Evolutionary conservation across 2,113 vertebrate species (phyloP), one percentile per base, ranked within the genome.

Genomic region (Anguilla japonica): DNA sequence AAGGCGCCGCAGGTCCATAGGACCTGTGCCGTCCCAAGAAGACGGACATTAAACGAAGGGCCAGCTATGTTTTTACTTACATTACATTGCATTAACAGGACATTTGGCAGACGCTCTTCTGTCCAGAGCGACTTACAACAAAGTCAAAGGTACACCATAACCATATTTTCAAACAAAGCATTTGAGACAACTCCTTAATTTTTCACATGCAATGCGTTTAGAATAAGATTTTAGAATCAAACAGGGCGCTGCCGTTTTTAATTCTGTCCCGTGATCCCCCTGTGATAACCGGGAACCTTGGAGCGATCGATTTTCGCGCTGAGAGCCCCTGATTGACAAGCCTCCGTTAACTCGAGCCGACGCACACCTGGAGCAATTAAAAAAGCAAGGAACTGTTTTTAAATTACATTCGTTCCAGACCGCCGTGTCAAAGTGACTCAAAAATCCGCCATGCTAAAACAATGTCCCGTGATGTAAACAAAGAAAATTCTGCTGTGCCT

Each of bases 301-400:
- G 60, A 83, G 50, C 56, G 20, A 86, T 87, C 83, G 53, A 85
- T 84, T 86, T 84, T 86, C 43, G 50, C 5, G 82, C 41, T 40
- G 9, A 34, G 41, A 88, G 43, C 41, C 0, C 79, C 71, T 80
- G 87, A 43, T 81, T 87, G 89, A 87, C 43, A 60, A 75, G 63
- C 63, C 46, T 53, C 15, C 82, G 40, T 88, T 88, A 90, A 92
- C 83, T 86, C 57, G 34, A 85, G 75, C 82, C 89, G 89, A 88
- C 88, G 79, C 50, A 50, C 85, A 91, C 90, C 89, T 90, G 90
- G 83, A 83, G 84, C 85, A 90, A 89, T 89, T 88, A 86, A 87
- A 53, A 85, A 86, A 67, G 53, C 43, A 82, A 0, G 41, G 75
- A 83, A 82, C 83, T 50, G 83, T 81, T 88, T 90, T n/a, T n/a